Base-by-base conservation (phyloP, 2,113 vertebrate genomes). In the Oryzias javanicus region DNA sequence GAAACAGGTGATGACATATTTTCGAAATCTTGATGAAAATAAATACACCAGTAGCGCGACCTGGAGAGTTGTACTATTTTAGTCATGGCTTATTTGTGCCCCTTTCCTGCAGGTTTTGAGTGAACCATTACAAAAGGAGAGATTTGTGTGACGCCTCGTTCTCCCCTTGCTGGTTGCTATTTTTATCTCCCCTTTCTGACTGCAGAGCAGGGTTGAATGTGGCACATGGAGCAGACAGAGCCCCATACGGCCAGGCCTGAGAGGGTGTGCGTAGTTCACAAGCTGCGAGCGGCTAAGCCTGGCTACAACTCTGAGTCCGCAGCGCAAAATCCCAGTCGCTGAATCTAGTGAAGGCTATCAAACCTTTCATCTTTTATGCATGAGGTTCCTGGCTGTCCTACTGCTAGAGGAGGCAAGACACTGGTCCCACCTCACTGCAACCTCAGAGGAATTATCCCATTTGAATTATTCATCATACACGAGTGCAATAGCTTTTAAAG, bases 321-420 rank as follows among this genome's bases (percentile, higher is more conserved):
- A 82, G 85, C 76, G 89, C 69, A 63, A 89, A 7, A 45, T 86
- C 74, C 64, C 78, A 68, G 89, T 87, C 86, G 77, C 51, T 47
- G 88, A 91, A 89, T 90, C 91, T 86, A 89, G 88, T 86, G 90
- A 92, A 92, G 91, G 91, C 93, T 88, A 92, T 94, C 93, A 93
- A 92, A 92, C 87, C 92, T 91, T 91, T 92, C 92, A 95, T 96
- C 92, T 94, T 96, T 96, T 94, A 96, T 96, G 95, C 90, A 95
- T 95, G 92, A 94, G 90, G 89, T 92, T 90, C 90, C 82, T 74
- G 84, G 88, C 82, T 91, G 93, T 89, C 87, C 90, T 84, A 79
- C 70, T 88, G 90, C 79, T 90, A 86, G 91, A 92, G 91, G 87
- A 92, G 92, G 90, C 83, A 88, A 93, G 91, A 89, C 90, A 88